Evolutionary conservation across 1,140 invertebrate genomes (phyloP).

Genomic region (Drosophila pseudoobscura): DNA sequence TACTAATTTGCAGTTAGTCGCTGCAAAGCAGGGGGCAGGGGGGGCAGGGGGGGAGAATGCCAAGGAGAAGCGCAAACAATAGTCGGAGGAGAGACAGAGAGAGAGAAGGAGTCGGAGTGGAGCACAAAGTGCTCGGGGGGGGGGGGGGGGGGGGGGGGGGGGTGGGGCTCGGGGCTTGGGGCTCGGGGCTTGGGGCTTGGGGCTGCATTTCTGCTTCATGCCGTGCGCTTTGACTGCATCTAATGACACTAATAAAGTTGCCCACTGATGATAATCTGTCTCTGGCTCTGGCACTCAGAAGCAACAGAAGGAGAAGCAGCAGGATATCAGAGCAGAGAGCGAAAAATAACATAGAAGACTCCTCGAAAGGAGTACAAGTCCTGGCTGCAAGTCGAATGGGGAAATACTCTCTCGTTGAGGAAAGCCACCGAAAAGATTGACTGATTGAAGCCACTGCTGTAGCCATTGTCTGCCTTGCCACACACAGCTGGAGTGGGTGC

Average conservation of each 20-base stretch:
- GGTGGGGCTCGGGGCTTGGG: too few relatives aligned
- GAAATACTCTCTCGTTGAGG: too few relatives aligned
- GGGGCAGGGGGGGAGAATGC: background rate
- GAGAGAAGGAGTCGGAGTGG: conserved; percentile 4
- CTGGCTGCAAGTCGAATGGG: too few relatives aligned
- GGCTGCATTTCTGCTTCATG: conserved; percentile 50
- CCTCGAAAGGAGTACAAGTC: background rate
- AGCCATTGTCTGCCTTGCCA: too few relatives aligned
- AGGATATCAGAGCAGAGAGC: conserved; percentile 51
- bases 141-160: too few relatives aligned
- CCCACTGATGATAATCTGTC: conserved; percentile 78
- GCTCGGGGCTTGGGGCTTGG: background rate
- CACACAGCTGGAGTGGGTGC: too few relatives aligned
- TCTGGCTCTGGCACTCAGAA: conserved; percentile 47
- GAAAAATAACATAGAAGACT: conserved; percentile 35
- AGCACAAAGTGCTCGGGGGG: too few relatives aligned
- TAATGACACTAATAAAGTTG: conserved; percentile 79
- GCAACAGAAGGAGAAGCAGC: conserved; percentile 34
- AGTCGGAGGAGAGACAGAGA: background rate
- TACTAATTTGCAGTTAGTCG: conserved; percentile 78
- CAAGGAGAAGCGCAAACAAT: background rate
- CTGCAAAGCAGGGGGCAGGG: conserved; percentile 29
- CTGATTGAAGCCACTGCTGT: too few relatives aligned
- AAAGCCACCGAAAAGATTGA: too few relatives aligned
- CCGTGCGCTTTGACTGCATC: conserved; percentile 76